Base-by-base conservation (phyloP, 2,888 invertebrate species). In the Trichacis sp. region DNA sequence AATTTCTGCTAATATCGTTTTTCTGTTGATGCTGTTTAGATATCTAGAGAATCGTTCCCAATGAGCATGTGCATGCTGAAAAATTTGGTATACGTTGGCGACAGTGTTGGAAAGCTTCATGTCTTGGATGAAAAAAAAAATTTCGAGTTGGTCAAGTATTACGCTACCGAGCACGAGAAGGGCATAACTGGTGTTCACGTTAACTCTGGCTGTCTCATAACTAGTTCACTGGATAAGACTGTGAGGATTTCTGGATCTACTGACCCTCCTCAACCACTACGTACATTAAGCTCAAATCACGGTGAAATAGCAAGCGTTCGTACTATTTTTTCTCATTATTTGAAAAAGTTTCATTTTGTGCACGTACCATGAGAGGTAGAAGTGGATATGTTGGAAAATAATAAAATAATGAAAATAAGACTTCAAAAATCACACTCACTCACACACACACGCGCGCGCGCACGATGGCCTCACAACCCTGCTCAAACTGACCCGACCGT, bases 191-290 rank as follows among this genome's bases (percentile, higher is more conserved):
- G 81, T 17, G 74, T 85, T 56, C 75, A 78, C 43, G 68, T 74
- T 24, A 63, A 76, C 19, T 61, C 73, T 24, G 85, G 84, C 6
- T 80, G 80, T 59, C 68, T 85, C 40, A 80, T 85, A 17, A 83
- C 84, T 1, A 77, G 81, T 64, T 84, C 84, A 0, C 71, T 74
- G 14, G 85, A 85, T 52, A 76, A 77, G 45, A 81, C 79, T 29
- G 78, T 84, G 6, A 73, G 77, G 68, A 73, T 84, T 60, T 75
- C 73, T 29, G 81, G 80, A 57, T 79, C 84, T 1, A 84, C 84
- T 1, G 77, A 84, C 71, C 84, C 84, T 18, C 81, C 82, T 1
- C 75, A 73, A 50, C 53, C 68, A 2, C 55, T 83, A 3, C 55
- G 73, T 9, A 73, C 68, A 11, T 68, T 82, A 12, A 50, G 49